Evolutionary conservation across 2,797 vertebrate genomes (phyloP).

Genomic region (Harpagifer antarcticus): DNA sequence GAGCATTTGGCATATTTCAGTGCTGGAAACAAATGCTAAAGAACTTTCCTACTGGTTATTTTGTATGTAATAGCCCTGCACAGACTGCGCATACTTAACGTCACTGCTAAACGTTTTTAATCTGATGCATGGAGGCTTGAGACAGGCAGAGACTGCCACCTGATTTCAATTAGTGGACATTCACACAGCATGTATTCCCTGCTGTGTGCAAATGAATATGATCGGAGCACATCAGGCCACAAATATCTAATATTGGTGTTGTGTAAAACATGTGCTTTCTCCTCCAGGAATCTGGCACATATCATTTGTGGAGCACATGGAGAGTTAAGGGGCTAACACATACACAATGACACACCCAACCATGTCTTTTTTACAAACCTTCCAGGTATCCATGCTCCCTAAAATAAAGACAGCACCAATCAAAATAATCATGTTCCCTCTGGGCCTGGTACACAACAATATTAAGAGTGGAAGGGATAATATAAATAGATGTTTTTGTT

Average conservation of each 20-base stretch:
- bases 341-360: not conserved
- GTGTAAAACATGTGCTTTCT: not conserved
- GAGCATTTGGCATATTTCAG: slow-evolving; percentile 40
- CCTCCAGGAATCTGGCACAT: not conserved
- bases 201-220: not conserved
- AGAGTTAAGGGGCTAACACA: slow-evolving; percentile 3
- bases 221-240: not conserved
- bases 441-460: not conserved
- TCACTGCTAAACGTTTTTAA: not conserved
- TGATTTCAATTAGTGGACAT: not conserved
- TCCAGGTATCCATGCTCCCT: not conserved
- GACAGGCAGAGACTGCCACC: not conserved
- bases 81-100: not conserved
- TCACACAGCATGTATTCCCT: not conserved
- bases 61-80: not conserved
- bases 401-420: slow-evolving; percentile 15
- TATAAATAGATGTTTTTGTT: not conserved
- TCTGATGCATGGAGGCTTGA: not conserved
- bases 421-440: not conserved
- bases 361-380: not conserved
- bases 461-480: not conserved
- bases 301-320: not conserved
- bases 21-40: not conserved
- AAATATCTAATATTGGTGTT: not conserved
- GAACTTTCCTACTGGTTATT: not conserved